phyloP scores from a whole-genome alignment of 2,797 vertebrate genomes.

The Rallus crepitans region DNA sequence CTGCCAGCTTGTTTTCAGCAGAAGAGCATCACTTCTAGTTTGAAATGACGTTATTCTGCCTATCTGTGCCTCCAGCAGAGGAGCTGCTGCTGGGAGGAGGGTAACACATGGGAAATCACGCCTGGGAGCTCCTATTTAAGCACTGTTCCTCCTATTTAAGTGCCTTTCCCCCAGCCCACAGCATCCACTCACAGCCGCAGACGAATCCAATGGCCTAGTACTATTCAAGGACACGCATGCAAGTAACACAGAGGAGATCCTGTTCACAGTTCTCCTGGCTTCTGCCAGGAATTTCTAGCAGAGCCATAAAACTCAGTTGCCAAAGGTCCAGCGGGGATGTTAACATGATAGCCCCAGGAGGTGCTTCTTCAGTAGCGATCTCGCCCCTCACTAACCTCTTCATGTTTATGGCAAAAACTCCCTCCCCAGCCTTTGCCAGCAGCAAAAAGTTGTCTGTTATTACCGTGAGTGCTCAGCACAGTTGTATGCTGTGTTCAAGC shows the following conservation, averaged over 20 bases:
- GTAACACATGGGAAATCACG: background rate
- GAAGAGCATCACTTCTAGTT: background rate
- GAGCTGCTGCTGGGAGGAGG: background rate
- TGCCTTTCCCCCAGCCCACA: background rate
- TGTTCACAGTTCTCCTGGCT: background rate
- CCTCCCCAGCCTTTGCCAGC: background rate
- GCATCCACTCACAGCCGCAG: background rate
- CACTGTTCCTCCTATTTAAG: background rate
- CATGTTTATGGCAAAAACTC: background rate
- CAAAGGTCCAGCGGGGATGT: background rate
- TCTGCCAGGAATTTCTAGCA: background rate
- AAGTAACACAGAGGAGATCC: background rate
- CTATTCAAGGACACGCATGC: rapidly evolving
- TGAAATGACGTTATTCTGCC: background rate
- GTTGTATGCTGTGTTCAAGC: rapidly evolving
- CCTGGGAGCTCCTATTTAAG: background rate
- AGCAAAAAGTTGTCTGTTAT: background rate
- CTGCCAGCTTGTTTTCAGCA: background rate
- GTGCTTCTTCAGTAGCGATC: background rate
- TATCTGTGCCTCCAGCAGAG: background rate
- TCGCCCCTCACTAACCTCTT: background rate
- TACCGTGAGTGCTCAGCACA: background rate
- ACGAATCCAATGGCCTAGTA: background rate
- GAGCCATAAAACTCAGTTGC: background rate
- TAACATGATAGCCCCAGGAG: rapidly evolving